Conservation (phyloP, 2,113 vertebrate genomes). For the Dicaeum eximium region DNA sequence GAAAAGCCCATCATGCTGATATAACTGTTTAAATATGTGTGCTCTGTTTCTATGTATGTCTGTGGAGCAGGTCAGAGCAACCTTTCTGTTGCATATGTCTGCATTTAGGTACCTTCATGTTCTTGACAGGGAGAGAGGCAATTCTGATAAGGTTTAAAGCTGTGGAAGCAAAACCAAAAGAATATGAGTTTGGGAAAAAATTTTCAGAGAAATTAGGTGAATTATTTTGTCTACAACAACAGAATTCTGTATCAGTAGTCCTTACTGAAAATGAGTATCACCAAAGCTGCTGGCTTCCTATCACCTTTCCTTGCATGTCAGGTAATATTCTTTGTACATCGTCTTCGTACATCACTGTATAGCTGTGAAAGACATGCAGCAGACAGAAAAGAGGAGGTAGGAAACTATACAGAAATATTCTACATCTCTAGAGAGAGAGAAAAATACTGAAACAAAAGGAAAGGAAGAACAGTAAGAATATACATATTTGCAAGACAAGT, state of each 20-base stretch:
- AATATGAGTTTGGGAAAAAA: not conserved
- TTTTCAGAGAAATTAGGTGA: not conserved
- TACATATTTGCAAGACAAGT: not conserved
- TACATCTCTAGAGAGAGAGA: not conserved
- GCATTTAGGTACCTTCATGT: not conserved
- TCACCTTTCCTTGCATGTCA: not conserved
- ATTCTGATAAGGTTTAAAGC: not conserved
- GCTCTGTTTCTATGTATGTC: not conserved
- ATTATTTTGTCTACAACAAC: not conserved
- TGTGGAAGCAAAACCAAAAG: not conserved
- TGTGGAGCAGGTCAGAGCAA: not conserved
- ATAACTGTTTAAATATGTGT: not conserved
- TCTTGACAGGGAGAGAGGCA: not conserved
- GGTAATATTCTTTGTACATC: not conserved
- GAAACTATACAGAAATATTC: not conserved
- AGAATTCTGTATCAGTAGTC: not conserved
- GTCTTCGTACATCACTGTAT: not conserved
- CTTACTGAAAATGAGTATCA: not conserved
- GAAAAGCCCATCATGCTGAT: not conserved
- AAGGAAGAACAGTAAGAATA: not conserved
- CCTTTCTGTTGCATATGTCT: not conserved
- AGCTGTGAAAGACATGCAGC: not conserved
- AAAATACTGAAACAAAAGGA: not conserved
- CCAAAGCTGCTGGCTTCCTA: not conserved
- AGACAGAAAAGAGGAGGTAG: not conserved